Percentiles rank a stretch among this genome's conserved stretches.
Conservation (phyloP, 2,113 vertebrate genomes). For the Echinops telfairi region DNA sequence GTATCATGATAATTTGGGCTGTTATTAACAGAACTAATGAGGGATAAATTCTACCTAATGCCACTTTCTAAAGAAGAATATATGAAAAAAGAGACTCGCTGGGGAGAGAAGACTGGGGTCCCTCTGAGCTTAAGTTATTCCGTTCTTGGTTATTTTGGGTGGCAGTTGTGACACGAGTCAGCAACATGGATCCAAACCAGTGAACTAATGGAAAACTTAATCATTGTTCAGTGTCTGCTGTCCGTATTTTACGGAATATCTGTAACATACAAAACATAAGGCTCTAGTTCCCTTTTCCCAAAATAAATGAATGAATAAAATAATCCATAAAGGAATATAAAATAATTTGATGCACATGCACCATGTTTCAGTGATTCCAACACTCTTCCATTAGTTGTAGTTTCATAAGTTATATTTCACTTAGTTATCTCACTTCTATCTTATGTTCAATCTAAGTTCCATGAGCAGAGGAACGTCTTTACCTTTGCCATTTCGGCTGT, state of each 20-base stretch:
- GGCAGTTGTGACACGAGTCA: no score
- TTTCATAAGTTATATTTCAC: neutral
- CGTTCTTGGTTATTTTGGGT: neutral
- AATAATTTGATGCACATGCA: no score
- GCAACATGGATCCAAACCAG: neutral
- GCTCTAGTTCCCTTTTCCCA: neutral
- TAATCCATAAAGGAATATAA: neutral
- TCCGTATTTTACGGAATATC: neutral
- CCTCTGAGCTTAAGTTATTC: neutral
- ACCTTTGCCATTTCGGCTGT: fast-evolving
- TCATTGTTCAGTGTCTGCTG: neutral
- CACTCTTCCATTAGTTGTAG: neutral
- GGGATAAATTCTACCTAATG: slow-evolving; percentile 8
- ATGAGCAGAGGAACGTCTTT: neutral
- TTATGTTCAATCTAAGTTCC: neutral
- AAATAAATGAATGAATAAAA: neutral
- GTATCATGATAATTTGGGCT: neutral
- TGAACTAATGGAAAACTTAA: neutral
- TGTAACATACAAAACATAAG: neutral
- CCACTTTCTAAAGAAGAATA: neutral
- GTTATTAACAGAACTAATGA: slow-evolving; percentile 51
- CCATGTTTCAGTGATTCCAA: neutral
- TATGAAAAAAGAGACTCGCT: neutral
- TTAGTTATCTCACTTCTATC: neutral
- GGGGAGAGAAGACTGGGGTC: neutral